phyloP scores from a whole-genome alignment of 1,140 invertebrate species.

The Eriosoma lanigerum region DNA sequence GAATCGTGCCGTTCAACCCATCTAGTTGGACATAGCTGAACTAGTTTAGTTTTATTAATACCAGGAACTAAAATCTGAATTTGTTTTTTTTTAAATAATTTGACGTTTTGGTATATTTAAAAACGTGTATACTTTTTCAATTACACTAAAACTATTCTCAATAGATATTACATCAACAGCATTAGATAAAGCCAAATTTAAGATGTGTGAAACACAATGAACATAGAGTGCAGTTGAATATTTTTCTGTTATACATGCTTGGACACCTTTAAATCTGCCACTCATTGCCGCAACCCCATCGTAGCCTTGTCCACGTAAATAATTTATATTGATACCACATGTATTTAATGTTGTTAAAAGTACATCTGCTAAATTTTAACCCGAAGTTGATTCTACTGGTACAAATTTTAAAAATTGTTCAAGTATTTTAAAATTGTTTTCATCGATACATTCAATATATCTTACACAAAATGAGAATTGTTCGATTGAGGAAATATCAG shows the following conservation, averaged over 20 bases:
- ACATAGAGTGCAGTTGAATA: conserved; percentile 15
- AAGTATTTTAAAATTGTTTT: background rate
- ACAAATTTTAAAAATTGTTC: conserved; percentile 5
- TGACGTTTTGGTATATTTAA: conserved; percentile 41
- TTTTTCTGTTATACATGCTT: background rate
- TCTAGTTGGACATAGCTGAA: background rate
- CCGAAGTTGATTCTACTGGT: background rate
- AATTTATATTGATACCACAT: conserved; percentile 54
- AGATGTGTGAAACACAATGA: conserved; percentile 28
- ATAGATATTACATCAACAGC: conserved; percentile 28
- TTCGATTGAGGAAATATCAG: background rate
- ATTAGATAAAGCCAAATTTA: conserved; percentile 48
- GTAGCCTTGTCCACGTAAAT: conserved; percentile 56
- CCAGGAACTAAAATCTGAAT: conserved; percentile 2
- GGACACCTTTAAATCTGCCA: conserved; percentile 55
- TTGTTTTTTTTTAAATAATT: background rate
- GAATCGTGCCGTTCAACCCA: conserved; percentile 38
- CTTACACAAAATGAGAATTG: background rate
- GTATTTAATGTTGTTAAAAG: conserved; percentile 26
- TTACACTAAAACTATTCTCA: conserved; percentile 41
- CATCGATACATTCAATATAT: background rate
- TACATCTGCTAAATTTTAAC: conserved; percentile 48
- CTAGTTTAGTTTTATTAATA: conserved; percentile 23
- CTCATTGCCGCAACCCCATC: conserved; percentile 57
- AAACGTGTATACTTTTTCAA: conserved; percentile 28